Evolutionary conservation across 1,140 invertebrate genomes (phyloP).

Genomic region (Drosophila bifasciata): DNA sequence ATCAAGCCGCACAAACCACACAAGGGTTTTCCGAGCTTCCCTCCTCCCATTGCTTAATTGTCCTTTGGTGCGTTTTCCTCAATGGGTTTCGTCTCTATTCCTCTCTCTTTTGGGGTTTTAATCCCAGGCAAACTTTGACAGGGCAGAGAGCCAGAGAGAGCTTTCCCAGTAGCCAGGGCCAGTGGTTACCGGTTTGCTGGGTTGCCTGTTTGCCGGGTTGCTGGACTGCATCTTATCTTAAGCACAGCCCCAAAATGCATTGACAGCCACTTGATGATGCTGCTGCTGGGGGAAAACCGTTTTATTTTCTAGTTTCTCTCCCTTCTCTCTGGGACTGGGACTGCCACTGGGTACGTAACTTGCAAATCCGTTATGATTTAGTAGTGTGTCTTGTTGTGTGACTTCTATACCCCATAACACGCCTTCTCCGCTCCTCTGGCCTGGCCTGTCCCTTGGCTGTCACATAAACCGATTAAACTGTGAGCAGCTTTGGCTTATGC

Average conservation of each 20-base stretch:
- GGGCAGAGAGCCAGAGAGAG: too few relatives aligned
- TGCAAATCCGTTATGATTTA: slow-evolving; percentile 73
- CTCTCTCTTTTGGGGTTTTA: slow-evolving; percentile 13
- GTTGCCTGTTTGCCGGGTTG: background rate
- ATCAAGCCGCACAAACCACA: slow-evolving; percentile 44
- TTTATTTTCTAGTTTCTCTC: slow-evolving; percentile 39
- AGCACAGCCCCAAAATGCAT: slow-evolving; percentile 63
- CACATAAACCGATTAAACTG: slow-evolving; percentile 79
- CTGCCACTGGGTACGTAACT: too few relatives aligned
- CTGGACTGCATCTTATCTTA: slow-evolving; percentile 57
- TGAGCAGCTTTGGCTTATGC: slow-evolving; percentile 78
- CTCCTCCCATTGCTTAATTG: slow-evolving; percentile 35
- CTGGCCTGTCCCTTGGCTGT: slow-evolving; percentile 41
- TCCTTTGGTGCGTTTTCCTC: slow-evolving; percentile 42
- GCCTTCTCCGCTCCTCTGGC: background rate
- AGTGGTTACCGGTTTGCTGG: background rate
- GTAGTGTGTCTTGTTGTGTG: slow-evolving; percentile 47
- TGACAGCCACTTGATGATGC: slow-evolving; percentile 71
- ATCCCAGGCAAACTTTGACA: slow-evolving; percentile 48
- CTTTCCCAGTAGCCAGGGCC: background rate
- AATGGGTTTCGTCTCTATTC: background rate
- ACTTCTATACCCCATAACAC: background rate
- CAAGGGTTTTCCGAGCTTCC: slow-evolving; percentile 19
- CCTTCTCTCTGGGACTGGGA: too few relatives aligned
- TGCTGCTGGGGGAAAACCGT: slow-evolving; percentile 12